Percentiles rank a stretch among this genome's conserved stretches.
These are phyloP conservation scores for Psittacus erithacus DNA, from an alignment of 2,113 vertebrate species.

Conservation along the genomic window DNA sequence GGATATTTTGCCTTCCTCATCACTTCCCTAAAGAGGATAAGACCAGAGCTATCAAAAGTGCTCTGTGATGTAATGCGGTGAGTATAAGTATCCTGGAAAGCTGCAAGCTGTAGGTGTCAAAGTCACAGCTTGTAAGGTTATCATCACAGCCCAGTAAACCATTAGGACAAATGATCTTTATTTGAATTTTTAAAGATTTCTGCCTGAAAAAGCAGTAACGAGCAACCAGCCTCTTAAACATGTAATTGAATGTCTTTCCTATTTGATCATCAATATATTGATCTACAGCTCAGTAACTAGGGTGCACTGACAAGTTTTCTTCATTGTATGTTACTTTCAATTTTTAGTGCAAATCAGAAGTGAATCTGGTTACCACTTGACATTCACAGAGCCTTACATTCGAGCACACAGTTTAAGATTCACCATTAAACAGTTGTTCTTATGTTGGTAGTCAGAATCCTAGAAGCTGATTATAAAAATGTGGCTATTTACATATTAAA, in stretches of 20 bases:
- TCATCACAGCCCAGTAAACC: background rate
- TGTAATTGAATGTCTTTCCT: background rate
- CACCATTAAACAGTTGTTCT: background rate
- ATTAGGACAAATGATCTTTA: background rate
- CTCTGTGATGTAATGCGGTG: constrained; percentile 14
- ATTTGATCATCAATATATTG: background rate
- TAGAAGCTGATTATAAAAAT: background rate
- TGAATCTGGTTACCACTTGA: background rate
- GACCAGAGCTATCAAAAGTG: constrained; percentile 21
- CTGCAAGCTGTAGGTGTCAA: background rate
- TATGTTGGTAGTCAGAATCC: background rate
- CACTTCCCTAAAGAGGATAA: background rate
- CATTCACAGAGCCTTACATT: background rate
- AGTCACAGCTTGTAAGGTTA: background rate
- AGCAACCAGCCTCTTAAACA: background rate
- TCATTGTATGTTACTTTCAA: background rate
- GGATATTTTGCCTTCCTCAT: constrained; percentile 3
- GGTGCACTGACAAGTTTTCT: background rate
- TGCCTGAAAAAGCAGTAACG: background rate
- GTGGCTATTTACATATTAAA: background rate
- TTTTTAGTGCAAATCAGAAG: background rate
- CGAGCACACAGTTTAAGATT: background rate
- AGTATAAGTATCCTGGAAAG: constrained; percentile 43
- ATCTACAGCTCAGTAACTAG: background rate
- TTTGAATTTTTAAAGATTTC: background rate